These are phyloP conservation scores for Hyla sarda DNA, from an alignment of 2,113 vertebrate genomes.

Conservation along the genomic window DNA sequence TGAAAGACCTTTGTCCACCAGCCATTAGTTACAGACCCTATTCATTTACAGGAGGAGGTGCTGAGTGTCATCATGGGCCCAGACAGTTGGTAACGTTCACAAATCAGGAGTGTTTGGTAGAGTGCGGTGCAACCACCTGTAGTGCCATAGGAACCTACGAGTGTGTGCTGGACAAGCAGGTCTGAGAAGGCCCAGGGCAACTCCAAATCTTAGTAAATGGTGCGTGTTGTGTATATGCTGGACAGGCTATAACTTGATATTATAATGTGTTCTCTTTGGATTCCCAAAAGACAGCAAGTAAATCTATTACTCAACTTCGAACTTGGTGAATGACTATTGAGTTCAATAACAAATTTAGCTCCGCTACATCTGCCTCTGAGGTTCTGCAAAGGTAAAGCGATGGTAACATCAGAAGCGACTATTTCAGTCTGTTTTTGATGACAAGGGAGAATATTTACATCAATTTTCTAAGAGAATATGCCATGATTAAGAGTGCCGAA, in stretches of 20 bases:
- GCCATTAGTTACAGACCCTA: too few relatives aligned
- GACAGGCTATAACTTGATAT: not conserved
- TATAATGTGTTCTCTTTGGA: not conserved
- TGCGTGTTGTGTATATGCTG: too few relatives aligned
- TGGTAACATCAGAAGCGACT: not conserved
- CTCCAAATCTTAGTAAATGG: too few relatives aligned
- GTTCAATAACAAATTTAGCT: not conserved
- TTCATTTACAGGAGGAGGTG: too few relatives aligned
- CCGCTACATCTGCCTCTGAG: not conserved
- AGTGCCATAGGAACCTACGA: too few relatives aligned
- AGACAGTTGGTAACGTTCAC: too few relatives aligned
- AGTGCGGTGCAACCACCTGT: too few relatives aligned
- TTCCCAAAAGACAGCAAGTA: not conserved
- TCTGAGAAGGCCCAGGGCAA: too few relatives aligned
- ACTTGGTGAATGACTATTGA: not conserved
- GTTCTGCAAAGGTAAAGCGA: not conserved
- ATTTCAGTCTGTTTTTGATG: constrained; percentile 60
- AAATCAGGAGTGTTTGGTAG: too few relatives aligned
- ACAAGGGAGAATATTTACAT: constrained; percentile 68
- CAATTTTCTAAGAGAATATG: constrained; percentile 54
- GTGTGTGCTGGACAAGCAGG: too few relatives aligned
- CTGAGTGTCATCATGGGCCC: too few relatives aligned
- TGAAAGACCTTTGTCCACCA: too few relatives aligned
- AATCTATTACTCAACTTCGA: not conserved
- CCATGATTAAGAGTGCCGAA: constrained; percentile 13